Evolutionary conservation across 2,888 invertebrate genomes (phyloP), one percentile per base, ranked within the genome.

Genomic region (Caenorhabditis zanzibari): DNA sequence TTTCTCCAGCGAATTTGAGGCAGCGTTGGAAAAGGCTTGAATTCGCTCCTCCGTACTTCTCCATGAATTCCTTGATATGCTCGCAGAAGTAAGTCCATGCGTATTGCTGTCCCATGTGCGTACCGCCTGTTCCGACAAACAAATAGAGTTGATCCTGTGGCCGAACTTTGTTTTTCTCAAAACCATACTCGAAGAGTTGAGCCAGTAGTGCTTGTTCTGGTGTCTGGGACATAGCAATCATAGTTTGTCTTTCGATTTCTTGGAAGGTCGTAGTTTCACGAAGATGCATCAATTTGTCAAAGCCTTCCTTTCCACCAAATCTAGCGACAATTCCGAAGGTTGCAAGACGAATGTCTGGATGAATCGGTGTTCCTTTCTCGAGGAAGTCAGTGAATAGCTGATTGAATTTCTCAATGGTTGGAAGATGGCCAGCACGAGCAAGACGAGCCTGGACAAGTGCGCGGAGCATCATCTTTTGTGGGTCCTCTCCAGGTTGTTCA

Each of bases 81-180:
- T 85, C 64, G 59, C 89, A 87, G 90, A 90, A 90, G 84, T 85
- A 91, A 41, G 80, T 73, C 91, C 91, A 91, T 1, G 81, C 66
- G 68, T 77, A 90, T 24, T 90, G 88, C 54, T 89, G 88, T 32
- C 90, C 89, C 54, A 71, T 84, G 26, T 75, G 79, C 2, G 81
- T 80, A 1, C 82, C 54, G 24, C 85, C 84, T 19, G 86, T 79
- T 44, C 87, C 85, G 16, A 88, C 61, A 68, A 89, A 86, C 14
- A 90, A 59, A 52, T 85, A 79, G 41, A 83, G 54, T 35, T 88
- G 82, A 75, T 91, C 91, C 63, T 92, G 92, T 41, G 87, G 69
- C 14, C 90, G 87, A n/a, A 92, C 88, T 72, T 91, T 92, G 71
- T 82, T 84, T 84, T 88, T 49, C 44, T 80, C 82, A 66, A 91